A percentile compares a stretch with the other conserved stretches of the same genome.
Conservation (phyloP, 92 coral and sea anemone genomes). For the Zoanthus sociatus region DNA sequence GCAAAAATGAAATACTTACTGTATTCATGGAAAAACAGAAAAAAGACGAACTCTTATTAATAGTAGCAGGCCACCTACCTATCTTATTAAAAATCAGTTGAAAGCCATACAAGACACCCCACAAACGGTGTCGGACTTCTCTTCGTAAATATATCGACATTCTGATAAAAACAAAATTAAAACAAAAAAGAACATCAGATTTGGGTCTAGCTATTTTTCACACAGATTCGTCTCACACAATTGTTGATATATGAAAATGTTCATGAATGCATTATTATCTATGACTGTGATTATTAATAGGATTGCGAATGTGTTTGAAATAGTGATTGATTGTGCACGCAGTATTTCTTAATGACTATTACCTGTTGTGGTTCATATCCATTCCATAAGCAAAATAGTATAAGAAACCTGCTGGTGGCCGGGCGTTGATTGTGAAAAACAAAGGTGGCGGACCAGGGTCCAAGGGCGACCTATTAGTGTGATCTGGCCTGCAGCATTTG, state of each 20-base stretch:
- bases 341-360: background rate
- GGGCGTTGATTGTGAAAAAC: constrained; percentile 79
- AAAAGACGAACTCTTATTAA: background rate
- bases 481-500: constrained; percentile 12
- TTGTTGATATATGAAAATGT: background rate
- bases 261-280: background rate
- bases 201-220: background rate
- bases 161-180: constrained; percentile 44
- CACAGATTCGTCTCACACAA: background rate
- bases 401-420: constrained; percentile 77
- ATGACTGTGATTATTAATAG: background rate
- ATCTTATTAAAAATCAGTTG: constrained; percentile 83
- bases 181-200: background rate
- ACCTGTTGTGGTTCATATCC: constrained; percentile 93
- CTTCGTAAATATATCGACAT: constrained; percentile 86
- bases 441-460: constrained; percentile 67
- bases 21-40: background rate
- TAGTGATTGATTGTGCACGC: too few species aligned
- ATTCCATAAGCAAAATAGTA: constrained; percentile 94
- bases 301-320: background rate
- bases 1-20: background rate
- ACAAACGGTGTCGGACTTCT: constrained; percentile 73
- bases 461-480: background rate
- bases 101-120: constrained; percentile 95
- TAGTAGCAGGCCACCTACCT: constrained; percentile 55